Conservation (phyloP, 1,140 invertebrate genomes). For the Thalassaphorura encarpata region DNA sequence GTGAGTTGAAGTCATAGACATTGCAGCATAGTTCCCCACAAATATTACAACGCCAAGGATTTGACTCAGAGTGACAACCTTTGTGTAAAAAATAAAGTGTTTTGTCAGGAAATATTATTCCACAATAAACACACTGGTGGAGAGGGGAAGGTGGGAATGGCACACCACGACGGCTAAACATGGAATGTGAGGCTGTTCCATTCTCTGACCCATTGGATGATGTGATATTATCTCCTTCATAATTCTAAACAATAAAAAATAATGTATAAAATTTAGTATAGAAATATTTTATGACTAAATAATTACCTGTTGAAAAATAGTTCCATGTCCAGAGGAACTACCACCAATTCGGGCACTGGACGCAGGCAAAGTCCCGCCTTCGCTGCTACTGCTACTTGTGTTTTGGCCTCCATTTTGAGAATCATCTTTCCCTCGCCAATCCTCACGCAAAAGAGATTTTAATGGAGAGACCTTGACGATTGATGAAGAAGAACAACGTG, state of each 20-base stretch:
- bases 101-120: constrained; percentile 87
- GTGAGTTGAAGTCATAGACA: constrained; percentile 93
- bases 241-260: too few species aligned
- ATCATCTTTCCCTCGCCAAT: too few species aligned
- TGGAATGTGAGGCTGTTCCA: constrained; percentile 18
- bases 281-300: too few species aligned
- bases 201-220: constrained; percentile 28
- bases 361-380: too few species aligned
- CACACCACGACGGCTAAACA: constrained; percentile 16
- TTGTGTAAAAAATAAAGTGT: constrained; percentile 95
- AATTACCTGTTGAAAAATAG: too few species aligned
- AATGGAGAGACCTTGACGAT: constrained; percentile 68
- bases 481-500: constrained; percentile 36
- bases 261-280: too few species aligned
- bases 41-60: constrained; percentile 97
- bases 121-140: constrained; percentile 74
- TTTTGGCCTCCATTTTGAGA: too few species aligned
- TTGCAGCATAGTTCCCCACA: constrained; percentile 87
- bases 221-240: constrained; percentile 27
- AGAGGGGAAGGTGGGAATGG: constrained; percentile 13
- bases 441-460: constrained; percentile 68
- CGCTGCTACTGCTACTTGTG: too few species aligned
- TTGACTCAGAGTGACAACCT: constrained; percentile 90
- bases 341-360: too few species aligned
- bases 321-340: too few species aligned